These are phyloP conservation scores for Latrodectus hesperus DNA, from an alignment of 2,888 invertebrate genomes.

Conservation along the genomic window DNA sequence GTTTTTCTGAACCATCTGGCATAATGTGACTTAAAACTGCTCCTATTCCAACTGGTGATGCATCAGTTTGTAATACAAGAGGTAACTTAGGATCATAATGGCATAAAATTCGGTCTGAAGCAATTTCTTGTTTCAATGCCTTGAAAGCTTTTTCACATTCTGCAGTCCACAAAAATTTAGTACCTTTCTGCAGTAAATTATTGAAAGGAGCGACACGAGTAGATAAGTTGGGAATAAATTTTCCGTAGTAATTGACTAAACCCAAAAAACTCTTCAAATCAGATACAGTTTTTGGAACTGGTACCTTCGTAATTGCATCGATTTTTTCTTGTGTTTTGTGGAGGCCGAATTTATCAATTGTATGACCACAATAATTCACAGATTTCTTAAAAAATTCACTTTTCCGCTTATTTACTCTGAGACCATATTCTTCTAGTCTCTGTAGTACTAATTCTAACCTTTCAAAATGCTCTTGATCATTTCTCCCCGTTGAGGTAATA, in stretches of 20 bases:
- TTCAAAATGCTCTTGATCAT: too few species aligned
- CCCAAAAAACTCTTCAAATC: constrained; percentile 48
- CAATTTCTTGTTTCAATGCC: constrained; percentile 29
- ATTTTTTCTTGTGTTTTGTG: constrained; percentile 48
- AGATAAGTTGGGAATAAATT: constrained; percentile 49
- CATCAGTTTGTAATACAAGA: constrained; percentile 73
- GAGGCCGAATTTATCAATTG: constrained; percentile 46
- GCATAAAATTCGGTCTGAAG: constrained; percentile 67
- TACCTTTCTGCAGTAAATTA: constrained; percentile 35
- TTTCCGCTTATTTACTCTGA: too few species aligned
- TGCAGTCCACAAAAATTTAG: constrained; percentile 30
- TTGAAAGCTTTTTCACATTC: constrained; percentile 36
- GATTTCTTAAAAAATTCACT: too few species aligned
- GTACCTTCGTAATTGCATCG: constrained; percentile 48
- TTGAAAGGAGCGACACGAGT: constrained; percentile 38
- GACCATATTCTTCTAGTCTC: too few species aligned
- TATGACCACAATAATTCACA: constrained; percentile 43
- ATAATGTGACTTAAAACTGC: constrained; percentile 74
- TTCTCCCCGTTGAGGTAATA: too few species aligned
- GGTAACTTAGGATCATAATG: constrained; percentile 72
- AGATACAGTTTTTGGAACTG: constrained; percentile 51
- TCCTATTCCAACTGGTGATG: constrained; percentile 73
- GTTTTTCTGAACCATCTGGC: constrained; percentile 74
- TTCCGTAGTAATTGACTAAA: constrained; percentile 51
- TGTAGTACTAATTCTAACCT: too few species aligned